Conservation (phyloP, 2,888 invertebrate species). For the Girardia tigrina region DNA sequence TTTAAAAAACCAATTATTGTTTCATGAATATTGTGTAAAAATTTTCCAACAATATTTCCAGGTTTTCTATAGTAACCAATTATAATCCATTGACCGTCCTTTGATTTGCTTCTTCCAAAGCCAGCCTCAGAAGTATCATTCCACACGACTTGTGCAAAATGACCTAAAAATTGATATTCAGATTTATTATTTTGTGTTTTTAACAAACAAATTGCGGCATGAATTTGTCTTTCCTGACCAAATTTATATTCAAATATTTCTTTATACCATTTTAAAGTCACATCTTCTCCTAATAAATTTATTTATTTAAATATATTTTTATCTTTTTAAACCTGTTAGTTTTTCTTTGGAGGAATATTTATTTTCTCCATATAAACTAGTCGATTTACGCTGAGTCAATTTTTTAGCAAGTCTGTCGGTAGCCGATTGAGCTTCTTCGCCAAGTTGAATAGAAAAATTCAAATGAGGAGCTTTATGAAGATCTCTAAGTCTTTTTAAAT, state of each 20-base stretch:
- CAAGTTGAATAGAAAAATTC: not conserved
- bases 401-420: not conserved
- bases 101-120: not conserved
- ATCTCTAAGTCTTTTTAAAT: not conserved
- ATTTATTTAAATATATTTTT: not conserved
- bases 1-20: not conserved
- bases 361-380: not conserved
- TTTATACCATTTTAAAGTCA: slow-evolving; percentile 3
- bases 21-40: not conserved
- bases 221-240: not conserved
- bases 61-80: not conserved
- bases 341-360: not conserved
- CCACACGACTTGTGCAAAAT: not conserved
- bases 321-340: slow-evolving; percentile 1
- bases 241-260: not conserved
- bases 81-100: not conserved
- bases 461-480: not conserved
- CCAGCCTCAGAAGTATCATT: not conserved
- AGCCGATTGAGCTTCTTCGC: not conserved
- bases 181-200: not conserved
- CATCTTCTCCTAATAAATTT: not conserved
- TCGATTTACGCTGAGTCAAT: not conserved
- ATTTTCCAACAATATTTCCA: slow-evolving; percentile 10
- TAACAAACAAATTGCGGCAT: not conserved
- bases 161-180: not conserved